Percentiles rank a stretch among this genome's conserved stretches.
phyloP scores from a whole-genome alignment of 1,140 invertebrate species.

The Calliphora vicina region DNA sequence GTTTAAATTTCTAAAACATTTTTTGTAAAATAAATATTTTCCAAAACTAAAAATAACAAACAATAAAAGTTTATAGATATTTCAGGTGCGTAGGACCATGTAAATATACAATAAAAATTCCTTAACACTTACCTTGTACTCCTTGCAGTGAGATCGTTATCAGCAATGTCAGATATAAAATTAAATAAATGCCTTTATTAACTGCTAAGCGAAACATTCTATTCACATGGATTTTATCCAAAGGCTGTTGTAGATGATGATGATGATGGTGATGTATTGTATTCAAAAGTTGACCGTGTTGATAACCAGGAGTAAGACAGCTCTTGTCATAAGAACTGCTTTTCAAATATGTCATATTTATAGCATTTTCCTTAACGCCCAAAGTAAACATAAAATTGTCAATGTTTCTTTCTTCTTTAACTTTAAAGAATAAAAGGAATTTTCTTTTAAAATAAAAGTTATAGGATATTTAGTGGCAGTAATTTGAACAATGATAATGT shows the following conservation, averaged over 20 bases:
- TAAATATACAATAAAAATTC: too few relatives aligned
- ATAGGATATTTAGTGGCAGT: not conserved
- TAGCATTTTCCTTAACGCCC: not conserved
- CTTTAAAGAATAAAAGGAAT: not conserved
- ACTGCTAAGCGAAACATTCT: not conserved
- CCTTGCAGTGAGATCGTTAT: not conserved
- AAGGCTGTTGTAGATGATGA: not conserved
- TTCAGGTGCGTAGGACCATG: too few relatives aligned
- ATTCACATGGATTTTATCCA: not conserved
- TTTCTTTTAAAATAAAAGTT: too few relatives aligned
- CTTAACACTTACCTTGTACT: not conserved
- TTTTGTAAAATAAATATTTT: too few relatives aligned
- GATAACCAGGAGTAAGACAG: not conserved
- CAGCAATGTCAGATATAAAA: not conserved
- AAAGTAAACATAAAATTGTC: constrained; percentile 8
- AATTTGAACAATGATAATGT: not conserved
- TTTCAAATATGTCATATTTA: not conserved
- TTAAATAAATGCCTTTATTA: not conserved
- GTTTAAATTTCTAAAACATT: too few relatives aligned
- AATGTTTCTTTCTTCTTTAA: not conserved
- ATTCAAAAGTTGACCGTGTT: not conserved
- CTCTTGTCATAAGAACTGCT: constrained; percentile 12
- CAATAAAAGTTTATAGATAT: too few relatives aligned
- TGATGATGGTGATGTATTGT: not conserved
- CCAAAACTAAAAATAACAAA: too few relatives aligned